Base-by-base conservation (phyloP, 2,113 vertebrate genomes). In the Dromaius novaehollandiae region DNA sequence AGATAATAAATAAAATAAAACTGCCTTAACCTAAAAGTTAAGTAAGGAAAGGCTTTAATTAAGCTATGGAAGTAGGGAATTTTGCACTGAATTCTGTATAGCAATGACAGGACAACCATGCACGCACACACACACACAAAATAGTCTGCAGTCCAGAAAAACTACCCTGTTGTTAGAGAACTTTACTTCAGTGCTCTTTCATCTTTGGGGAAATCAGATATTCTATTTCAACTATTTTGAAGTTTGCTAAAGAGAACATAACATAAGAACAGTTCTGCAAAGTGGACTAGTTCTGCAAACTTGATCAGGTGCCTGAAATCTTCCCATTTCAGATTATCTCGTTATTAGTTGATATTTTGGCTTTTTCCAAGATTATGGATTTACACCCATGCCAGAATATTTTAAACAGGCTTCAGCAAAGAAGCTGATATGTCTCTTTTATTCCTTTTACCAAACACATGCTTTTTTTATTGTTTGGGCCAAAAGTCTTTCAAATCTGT, bases 381-480 rank as follows among this genome's bases (percentile, higher is more conserved):
- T 94, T 65, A 60, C 13, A 24, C 30, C 22, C 34, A 70, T 55
- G 51, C 11, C 34, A 75, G 25, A 69, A 6, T 58, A 78, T 44
- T 82, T 97, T 82, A 58, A 74, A 81, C 24, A 66, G 44, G 28
- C 22, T 82, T 63, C n/a, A 88, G 50, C 7, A 88, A 61, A 76
- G 58, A 46, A 6, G 19, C 44, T 16, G 8, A 26, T 66, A 24
- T 15, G 71, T 76, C 36, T 64, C 81, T 46, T 87, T n/a, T 0
- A 11, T 48, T 60, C 36, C 7, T 74, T 53, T 82, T 77, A 14
- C 56, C 11, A 88, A 70, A 22, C 0, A 0, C 0, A 0, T 2
- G 2, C 4, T 65, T 42, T 48, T 48, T 93, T 86, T 81, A 93
- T 51, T 78, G 65, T 65, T 70, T 89, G 51, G 9, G 51, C 46